Evolutionary conservation across 2,113 vertebrate genomes (phyloP), one percentile per base, ranked within the genome.

Genomic region (Tenebrosternarchus preto): DNA sequence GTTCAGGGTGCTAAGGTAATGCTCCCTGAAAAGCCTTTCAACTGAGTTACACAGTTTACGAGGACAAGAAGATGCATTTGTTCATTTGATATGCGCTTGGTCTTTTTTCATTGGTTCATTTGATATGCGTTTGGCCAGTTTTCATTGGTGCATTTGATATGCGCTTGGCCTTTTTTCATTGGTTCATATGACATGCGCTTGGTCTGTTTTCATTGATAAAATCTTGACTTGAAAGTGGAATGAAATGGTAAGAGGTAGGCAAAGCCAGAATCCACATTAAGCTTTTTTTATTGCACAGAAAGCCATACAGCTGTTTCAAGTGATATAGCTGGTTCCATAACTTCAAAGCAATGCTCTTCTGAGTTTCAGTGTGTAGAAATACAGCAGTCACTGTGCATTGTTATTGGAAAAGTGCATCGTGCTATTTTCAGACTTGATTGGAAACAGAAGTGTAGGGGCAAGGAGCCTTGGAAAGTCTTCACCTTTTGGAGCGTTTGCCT

Each of bases 61-160:
- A 19, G n/a, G 36, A 39, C 43, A 69, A 33, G 16, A 69, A 69
- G 53, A 43, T 7, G 31, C 66, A 57, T 39, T 78, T 53, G 53
- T 46, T 60, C 17, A 5, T 60, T 78, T 78, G 75, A 36, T 67
- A n/a, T n/a, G n/a, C n/a, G 46, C 64, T 39, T 20, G 6, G 19
- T 20, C 1, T 39, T 31, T 11, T 36, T 20, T 68, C 33, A n/a
- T 8, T 68, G 64, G 39, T 16, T 60, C 17, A 5, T 60, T 78
- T 78, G 75, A 36, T 67, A n/a, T n/a, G n/a, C n/a, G 46, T 33
- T 39, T 20, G 6, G n/a, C n/a, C n/a, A n/a, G n/a, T n/a, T n/a
- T n/a, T n/a, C 66, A 57, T 39, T 78, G 66, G 53, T 46, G 43
- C 17, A 5, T 60, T 78, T 78, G 75, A 36, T 67, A n/a, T n/a